Percentiles rank a stretch among this genome's conserved stretches.
These are phyloP conservation scores for Petrocephalus schoutedeni DNA, from an alignment of 2,797 vertebrate species.

Conservation along the genomic window DNA sequence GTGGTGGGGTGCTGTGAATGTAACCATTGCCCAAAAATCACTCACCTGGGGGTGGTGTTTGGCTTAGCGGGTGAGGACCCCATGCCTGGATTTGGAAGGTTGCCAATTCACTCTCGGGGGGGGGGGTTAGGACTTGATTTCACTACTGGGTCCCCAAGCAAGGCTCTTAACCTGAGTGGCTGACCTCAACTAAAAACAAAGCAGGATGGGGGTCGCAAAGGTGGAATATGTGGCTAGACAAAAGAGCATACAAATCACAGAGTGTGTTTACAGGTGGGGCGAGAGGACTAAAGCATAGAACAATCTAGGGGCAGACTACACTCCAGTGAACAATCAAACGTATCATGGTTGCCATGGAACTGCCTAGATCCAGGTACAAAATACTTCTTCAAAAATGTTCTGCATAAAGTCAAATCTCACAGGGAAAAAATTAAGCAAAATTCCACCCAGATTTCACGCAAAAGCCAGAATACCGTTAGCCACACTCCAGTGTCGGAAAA, in stretches of 20 bases:
- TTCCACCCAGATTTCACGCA: not conserved
- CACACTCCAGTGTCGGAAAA: not conserved
- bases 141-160: not conserved
- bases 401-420: not conserved
- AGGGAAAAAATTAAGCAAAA: not conserved
- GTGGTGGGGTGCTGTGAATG: not conserved
- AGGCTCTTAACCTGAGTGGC: not conserved
- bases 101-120: not conserved
- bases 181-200: not conserved
- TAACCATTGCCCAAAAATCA: slow-evolving; percentile 34
- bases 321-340: not conserved
- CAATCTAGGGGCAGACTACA: not conserved
- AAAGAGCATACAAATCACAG: not conserved
- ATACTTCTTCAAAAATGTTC: not conserved
- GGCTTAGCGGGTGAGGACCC: not conserved
- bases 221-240: not conserved
- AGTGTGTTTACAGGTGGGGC: not conserved
- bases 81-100: not conserved
- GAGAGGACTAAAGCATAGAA: not conserved
- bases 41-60: slow-evolving; percentile 12
- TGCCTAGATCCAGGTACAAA: not conserved
- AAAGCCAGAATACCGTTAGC: not conserved
- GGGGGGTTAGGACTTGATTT: not conserved
- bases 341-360: not conserved
- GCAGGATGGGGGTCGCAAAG: not conserved